Evolutionary conservation across 1,140 invertebrate genomes (phyloP), one percentile per base, ranked within the genome.

Genomic region (Zaprionus tsacasi): DNA sequence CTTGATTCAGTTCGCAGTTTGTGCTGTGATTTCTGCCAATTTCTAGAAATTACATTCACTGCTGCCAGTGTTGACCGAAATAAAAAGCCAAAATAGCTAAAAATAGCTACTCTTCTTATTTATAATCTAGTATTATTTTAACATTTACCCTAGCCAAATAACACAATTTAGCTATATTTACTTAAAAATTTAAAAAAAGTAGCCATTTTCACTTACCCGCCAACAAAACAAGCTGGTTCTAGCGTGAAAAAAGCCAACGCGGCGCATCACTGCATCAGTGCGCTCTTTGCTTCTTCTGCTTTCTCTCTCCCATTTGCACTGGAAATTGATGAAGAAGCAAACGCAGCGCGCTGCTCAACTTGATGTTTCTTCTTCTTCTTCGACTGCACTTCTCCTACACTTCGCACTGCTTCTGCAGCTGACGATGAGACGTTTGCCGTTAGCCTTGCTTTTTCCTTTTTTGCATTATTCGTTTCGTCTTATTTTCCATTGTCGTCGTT

Each of bases 251-350:
- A 0, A 1, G 45, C 17, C 11, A 25, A 0, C 11, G 2, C 11
- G 1, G 15, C 10, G 3, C 45, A 50, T 0, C 45, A 55, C 27
- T 25, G 21, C 21, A 2, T 21, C 50, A 21, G 10, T 8, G 30
- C 48, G 11, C 33, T 15, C 27, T 25, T 15, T 61, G 10, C 30
- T 52, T 17, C 35, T 38, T 56, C 52, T 64, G 38, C 52, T 38
- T 40, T 45, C 54, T 48, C 54, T 48, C 35, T 11, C 30, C 15
- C 63, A 63, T 33, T 50, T 67, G 27, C 27, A 70, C n/a, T 71
- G 70, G 75, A 70, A 70, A 75, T 81, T 70, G 77, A 74, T 69
- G 73, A 74, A 82, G 73, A 74, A 82, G 86, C 75, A 72, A 78
- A 78, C 82, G 81, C 57, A 74, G 56, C 33, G 78, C 82, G 81